Evolutionary conservation across 2,888 invertebrate species (phyloP).

Genomic region (Clanis bilineata): DNA sequence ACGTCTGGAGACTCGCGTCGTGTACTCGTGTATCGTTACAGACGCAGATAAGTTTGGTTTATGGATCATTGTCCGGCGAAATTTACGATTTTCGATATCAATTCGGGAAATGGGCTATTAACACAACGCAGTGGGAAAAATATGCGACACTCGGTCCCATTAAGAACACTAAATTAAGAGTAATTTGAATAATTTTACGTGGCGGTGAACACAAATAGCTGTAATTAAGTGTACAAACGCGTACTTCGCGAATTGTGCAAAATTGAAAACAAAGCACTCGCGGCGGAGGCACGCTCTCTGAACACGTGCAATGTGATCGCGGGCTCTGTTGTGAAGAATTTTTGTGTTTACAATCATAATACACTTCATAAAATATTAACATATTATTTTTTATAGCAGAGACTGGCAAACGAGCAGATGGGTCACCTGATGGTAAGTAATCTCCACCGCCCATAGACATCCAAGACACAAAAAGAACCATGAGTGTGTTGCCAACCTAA

Average conservation of each 20-base stretch:
- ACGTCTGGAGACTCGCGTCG: slow-evolving; percentile 33
- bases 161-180: slow-evolving; percentile 70
- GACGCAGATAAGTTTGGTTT: slow-evolving; percentile 67
- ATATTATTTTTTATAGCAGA: no score
- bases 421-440: no score
- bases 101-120: slow-evolving; percentile 68
- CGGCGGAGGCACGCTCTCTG: slow-evolving; percentile 35
- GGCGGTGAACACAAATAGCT: slow-evolving; percentile 70
- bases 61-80: slow-evolving; percentile 56
- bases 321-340: background rate
- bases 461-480: no score
- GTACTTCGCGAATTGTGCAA: slow-evolving; percentile 51
- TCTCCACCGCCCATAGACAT: no score
- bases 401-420: no score
- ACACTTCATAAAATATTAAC: background rate
- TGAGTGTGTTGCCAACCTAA: no score
- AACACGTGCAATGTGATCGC: slow-evolving; percentile 36
- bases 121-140: slow-evolving; percentile 62
- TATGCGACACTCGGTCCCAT: slow-evolving; percentile 66
- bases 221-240: slow-evolving; percentile 62
- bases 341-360: background rate
- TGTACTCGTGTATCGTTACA: slow-evolving; percentile 36
- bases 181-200: slow-evolving; percentile 75
- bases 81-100: slow-evolving; percentile 67
- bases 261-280: slow-evolving; percentile 27